Conservation (phyloP, 2,797 vertebrate genomes). For the Halcyon leucocephala region DNA sequence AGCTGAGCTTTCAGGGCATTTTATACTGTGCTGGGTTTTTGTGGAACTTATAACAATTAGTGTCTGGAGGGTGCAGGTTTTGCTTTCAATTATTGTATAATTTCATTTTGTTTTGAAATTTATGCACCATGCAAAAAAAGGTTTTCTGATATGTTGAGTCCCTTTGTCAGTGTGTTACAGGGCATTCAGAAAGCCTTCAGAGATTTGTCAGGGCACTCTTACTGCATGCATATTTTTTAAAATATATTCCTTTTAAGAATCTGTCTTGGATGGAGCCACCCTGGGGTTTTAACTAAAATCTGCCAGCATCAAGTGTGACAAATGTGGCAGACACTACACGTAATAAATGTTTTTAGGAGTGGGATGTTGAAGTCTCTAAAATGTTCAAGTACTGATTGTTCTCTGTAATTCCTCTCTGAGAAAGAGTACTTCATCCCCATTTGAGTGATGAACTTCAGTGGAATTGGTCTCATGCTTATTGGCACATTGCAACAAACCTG, state of each 20-base stretch:
- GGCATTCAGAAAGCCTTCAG: neutral
- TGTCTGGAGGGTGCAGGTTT: neutral
- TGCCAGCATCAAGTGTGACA: slow-evolving; percentile 53
- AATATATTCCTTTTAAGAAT: slow-evolving; percentile 58
- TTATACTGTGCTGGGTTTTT: neutral
- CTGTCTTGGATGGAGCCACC: slow-evolving; percentile 58
- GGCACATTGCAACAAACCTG: slow-evolving; percentile 21
- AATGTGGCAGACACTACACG: slow-evolving; percentile 49
- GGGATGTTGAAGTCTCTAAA: slow-evolving; percentile 37
- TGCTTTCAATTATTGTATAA: slow-evolving; percentile 17
- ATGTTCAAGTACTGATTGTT: slow-evolving; percentile 44
- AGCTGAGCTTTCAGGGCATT: neutral
- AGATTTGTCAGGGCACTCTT: slow-evolving; percentile 29
- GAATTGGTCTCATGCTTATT: slow-evolving; percentile 45
- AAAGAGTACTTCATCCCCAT: slow-evolving; percentile 58
- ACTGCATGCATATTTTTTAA: neutral
- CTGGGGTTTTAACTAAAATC: slow-evolving; percentile 56
- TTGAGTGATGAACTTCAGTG: slow-evolving; percentile 15
- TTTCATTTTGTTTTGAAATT: slow-evolving; percentile 6
- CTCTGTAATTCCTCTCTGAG: slow-evolving; percentile 35
- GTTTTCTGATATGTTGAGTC: neutral
- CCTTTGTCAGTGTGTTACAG: neutral
- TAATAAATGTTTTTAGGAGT: slow-evolving; percentile 59
- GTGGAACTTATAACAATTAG: neutral
- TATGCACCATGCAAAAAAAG: neutral